Evolutionary conservation across 2,113 vertebrate species (phyloP).

Genomic region (Setophaga coronata): DNA sequence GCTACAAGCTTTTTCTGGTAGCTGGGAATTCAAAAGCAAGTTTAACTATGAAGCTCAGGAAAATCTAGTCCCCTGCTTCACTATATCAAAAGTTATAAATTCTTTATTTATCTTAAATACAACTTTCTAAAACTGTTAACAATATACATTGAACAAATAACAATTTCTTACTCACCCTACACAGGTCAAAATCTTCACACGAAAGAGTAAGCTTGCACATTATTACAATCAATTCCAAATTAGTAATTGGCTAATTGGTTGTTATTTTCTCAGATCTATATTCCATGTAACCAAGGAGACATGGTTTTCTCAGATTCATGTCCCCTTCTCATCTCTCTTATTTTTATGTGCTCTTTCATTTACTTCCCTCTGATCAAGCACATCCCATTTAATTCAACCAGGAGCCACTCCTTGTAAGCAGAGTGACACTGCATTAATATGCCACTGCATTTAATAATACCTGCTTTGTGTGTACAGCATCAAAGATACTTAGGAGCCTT

Average conservation of each 20-base stretch:
- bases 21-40: background rate
- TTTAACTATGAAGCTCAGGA: background rate
- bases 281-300: background rate
- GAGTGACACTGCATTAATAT: background rate
- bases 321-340: background rate
- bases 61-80: background rate
- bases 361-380: background rate
- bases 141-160: background rate
- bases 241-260: background rate
- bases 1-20: background rate
- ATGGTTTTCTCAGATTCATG: background rate
- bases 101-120: background rate
- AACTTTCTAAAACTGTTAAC: background rate
- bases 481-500: background rate
- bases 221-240: background rate
- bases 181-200: background rate
- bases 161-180: background rate
- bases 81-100: background rate
- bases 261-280: background rate
- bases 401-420: background rate
- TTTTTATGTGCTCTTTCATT: background rate
- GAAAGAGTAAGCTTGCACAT: background rate
- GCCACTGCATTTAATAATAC: background rate
- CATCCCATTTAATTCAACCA: background rate
- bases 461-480: background rate